Evolutionary conservation across 2,888 invertebrate genomes (phyloP).

Genomic region (Drosophila anomalata): DNA sequence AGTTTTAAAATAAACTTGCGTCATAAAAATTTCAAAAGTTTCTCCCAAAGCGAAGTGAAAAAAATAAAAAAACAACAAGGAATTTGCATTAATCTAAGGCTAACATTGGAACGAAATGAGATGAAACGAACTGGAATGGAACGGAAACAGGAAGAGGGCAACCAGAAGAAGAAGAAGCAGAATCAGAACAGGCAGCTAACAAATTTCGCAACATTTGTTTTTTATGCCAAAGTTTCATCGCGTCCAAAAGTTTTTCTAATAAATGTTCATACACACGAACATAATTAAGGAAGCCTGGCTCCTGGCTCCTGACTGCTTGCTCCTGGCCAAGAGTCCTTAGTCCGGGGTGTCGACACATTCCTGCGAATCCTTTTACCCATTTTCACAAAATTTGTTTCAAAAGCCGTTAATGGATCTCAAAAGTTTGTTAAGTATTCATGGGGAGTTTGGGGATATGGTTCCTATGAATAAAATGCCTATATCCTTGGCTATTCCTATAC

Average conservation of each 20-base stretch:
- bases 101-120: constrained; percentile 27
- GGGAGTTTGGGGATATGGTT: too few species aligned
- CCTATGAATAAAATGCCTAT: too few species aligned
- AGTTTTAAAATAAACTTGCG: constrained; percentile 74
- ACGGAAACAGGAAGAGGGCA: constrained; percentile 9
- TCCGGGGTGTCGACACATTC: not conserved
- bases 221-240: constrained; percentile 19
- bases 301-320: not conserved
- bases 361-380: not conserved
- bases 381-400: not conserved
- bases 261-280: constrained; percentile 20
- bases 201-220: constrained; percentile 27
- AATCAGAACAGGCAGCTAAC: not conserved
- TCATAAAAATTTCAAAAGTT: constrained; percentile 75
- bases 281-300: constrained; percentile 14
- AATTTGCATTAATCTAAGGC: constrained; percentile 33
- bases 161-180: not conserved
- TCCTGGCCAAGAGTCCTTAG: not conserved
- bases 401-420: not conserved
- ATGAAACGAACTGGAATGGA: constrained; percentile 23
- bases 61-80: constrained; percentile 20
- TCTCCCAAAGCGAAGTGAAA: constrained; percentile 26
- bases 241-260: constrained; percentile 20
- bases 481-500: too few species aligned
- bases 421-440: not conserved